Conservation (phyloP, 1,140 invertebrate species). For the Pissodes strobi region DNA sequence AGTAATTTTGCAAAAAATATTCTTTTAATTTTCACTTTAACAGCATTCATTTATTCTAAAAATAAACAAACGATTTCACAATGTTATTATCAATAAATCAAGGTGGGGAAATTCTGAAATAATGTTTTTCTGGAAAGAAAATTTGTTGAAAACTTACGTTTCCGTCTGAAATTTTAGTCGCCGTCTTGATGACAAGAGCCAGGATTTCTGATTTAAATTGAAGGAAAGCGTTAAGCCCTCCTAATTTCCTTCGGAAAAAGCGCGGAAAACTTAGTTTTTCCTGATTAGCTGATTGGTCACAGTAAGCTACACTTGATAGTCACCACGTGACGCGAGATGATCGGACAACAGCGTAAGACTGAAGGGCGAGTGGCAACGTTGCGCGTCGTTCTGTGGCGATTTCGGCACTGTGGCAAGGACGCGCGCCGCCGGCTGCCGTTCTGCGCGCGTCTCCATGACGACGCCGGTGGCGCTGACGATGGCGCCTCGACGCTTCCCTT, state of each 20-base stretch:
- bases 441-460: conserved; percentile 37
- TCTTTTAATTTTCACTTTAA: too few relatives aligned
- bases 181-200: conserved; percentile 28
- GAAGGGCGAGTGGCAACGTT: conserved; percentile 27
- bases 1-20: too few relatives aligned
- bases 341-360: conserved; percentile 22
- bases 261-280: conserved; percentile 6
- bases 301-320: conserved; percentile 13
- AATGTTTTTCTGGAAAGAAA: too few relatives aligned
- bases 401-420: conserved; percentile 33
- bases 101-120: too few relatives aligned
- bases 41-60: too few relatives aligned
- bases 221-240: conserved; percentile 18
- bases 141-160: too few relatives aligned
- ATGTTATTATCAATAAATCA: too few relatives aligned
- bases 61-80: too few relatives aligned
- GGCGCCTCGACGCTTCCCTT: conserved; percentile 22
- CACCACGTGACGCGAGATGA: conserved; percentile 29
- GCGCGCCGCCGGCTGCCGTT: conserved; percentile 31
- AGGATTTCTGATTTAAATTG: conserved; percentile 2
- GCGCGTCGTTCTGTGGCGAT: conserved; percentile 27
- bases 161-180: conserved; percentile 28
- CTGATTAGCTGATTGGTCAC: conserved; percentile 7
- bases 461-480: conserved; percentile 29
- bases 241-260: not conserved